Base-by-base conservation (phyloP, 2,888 invertebrate species). In the Caprella mutica region DNA sequence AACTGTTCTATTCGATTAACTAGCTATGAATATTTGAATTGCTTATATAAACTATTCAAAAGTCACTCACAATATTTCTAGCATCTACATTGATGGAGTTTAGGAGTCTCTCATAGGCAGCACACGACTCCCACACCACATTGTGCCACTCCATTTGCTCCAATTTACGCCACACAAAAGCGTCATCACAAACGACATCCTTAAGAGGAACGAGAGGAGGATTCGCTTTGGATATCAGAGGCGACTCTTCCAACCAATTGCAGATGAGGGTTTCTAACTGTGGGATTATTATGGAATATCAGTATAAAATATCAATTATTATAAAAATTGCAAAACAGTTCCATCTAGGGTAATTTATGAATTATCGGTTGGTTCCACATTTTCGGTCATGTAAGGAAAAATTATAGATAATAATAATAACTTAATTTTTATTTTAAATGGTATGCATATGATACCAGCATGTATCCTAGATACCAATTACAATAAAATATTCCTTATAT, bases 31-130 rank as follows among this genome's bases (percentile, higher is more conserved):
- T 14, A 43, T 43, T 23, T 43, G 19, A 43, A 19, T 21, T 43
- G 24, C 24, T 21, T 17, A 19, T 43, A 43, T 43, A n/a, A 43
- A 21, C 19, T n/a, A 33, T 33, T 12, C 35, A 33, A 33, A 53
- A 53, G 53, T 54, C 58, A 55, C 63, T 63, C 59, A 63, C 63
- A 57, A 63, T 63, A 44, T 63, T 63, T 42, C 63, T 56, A 48
- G 63, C 63, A 52, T 63, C 63, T 30, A 63, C 57, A 35, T 59
- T 59, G 48, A 63, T 39, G 5, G 63, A 56, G 17, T 44, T 48
- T 6, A 63, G 59, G 50, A 59, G 59, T 29, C 52, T 38, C 3
- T 35, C 56, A 23, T 63, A 54, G 3, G 59, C 57, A 24, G 42
- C 56, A 27, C 55, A 56, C 23, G 27, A 52, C 24, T 53, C 44